Evolutionary conservation across 2,113 vertebrate genomes (phyloP).

Genomic region (Poecile atricapillus): DNA sequence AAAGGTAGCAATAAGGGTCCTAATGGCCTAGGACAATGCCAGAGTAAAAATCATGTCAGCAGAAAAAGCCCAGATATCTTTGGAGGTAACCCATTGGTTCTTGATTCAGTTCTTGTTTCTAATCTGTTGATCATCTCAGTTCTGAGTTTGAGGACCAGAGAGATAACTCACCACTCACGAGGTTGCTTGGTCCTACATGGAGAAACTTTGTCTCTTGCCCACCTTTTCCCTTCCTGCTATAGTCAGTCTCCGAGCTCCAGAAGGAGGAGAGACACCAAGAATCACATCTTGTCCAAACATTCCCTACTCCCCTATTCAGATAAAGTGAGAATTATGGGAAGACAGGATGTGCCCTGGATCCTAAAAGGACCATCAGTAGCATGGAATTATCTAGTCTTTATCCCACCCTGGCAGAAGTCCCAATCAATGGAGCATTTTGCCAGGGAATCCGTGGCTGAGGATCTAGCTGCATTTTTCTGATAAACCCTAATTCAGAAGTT

Average conservation of each 20-base stretch:
- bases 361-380: background rate
- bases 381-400: background rate
- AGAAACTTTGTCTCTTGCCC: background rate
- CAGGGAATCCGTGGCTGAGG: background rate
- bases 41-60: background rate
- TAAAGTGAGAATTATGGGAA: background rate
- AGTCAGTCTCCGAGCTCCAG: background rate
- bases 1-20: background rate
- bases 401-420: background rate
- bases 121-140: background rate
- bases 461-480: background rate
- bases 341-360: background rate
- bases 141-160: background rate
- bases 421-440: background rate
- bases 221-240: background rate
- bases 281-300: background rate
- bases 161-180: accelerated
- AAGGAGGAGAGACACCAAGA: background rate
- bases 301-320: background rate
- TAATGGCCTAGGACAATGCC: background rate
- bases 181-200: background rate
- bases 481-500: background rate
- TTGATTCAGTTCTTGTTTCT: background rate
- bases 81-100: background rate
- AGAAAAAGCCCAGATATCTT: background rate